phyloP scores from a whole-genome alignment of 2,888 invertebrate genomes.

The Melieria picta region DNA sequence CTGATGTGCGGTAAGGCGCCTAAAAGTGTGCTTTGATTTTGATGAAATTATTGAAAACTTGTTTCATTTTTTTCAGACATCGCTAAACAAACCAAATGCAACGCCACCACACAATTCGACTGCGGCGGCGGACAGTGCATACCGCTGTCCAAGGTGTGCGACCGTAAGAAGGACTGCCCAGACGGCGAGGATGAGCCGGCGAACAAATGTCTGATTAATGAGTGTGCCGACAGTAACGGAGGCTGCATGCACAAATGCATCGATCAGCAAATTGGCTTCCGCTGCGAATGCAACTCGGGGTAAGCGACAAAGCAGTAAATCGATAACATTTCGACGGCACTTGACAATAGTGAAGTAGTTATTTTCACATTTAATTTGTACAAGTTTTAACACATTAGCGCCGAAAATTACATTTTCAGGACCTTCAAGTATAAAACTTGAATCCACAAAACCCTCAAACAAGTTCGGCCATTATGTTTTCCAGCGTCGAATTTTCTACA shows the following conservation, averaged over 20 bases:
- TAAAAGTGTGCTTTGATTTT: not conserved
- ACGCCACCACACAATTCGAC: slow-evolving; percentile 82
- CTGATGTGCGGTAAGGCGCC: slow-evolving; percentile 77
- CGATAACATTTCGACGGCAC: too few species aligned
- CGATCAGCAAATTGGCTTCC: slow-evolving; percentile 80
- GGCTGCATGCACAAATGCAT: slow-evolving; percentile 82
- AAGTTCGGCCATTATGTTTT: too few species aligned
- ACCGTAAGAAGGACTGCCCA: slow-evolving; percentile 87
- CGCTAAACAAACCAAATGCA: slow-evolving; percentile 69
- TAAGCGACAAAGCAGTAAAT: slow-evolving; percentile 42
- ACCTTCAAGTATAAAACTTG: too few species aligned
- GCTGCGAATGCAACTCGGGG: slow-evolving; percentile 85
- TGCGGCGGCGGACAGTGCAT: slow-evolving; percentile 89
- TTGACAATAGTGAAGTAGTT: too few species aligned
- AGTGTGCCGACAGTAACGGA: slow-evolving; percentile 82
- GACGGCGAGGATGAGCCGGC: slow-evolving; percentile 88
- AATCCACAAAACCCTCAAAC: too few species aligned
- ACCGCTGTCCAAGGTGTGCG: slow-evolving; percentile 80
- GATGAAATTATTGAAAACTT: not conserved
- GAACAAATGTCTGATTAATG: slow-evolving; percentile 80
- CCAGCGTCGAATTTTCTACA: too few species aligned
- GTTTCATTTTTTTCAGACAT: slow-evolving; percentile 18
- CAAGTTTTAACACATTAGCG: too few species aligned
- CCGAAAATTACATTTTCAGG: too few species aligned
- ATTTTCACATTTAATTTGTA: too few species aligned